Evolutionary conservation across 2,888 invertebrate species (phyloP).

Genomic region (Perizoma affinitatum): DNA sequence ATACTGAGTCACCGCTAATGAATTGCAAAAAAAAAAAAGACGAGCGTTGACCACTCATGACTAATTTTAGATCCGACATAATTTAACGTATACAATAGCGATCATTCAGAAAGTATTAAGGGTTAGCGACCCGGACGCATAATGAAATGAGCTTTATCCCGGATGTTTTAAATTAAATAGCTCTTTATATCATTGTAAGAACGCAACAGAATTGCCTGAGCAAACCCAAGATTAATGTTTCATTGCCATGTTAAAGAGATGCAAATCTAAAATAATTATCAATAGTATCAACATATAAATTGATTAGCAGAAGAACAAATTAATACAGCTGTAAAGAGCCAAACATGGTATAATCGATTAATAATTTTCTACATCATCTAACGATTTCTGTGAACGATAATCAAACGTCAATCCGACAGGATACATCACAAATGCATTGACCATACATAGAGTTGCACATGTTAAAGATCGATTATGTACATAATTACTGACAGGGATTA

Average conservation of each 20-base stretch:
- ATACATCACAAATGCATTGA: constrained; percentile 46
- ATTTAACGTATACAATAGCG: constrained; percentile 35
- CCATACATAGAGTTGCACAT: constrained; percentile 51
- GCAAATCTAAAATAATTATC: constrained; percentile 28
- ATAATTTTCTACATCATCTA: constrained; percentile 37
- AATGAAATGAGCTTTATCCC: constrained; percentile 46
- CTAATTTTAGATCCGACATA: constrained; percentile 41
- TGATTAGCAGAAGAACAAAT: constrained; percentile 29
- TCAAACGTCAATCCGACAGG: constrained; percentile 42
- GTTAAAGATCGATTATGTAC: constrained; percentile 33
- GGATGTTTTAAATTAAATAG: constrained; percentile 38
- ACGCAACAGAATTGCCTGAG: constrained; percentile 29
- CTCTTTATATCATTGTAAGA: constrained; percentile 37
- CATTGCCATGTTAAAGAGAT: constrained; percentile 32
- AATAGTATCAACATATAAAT: constrained; percentile 42
- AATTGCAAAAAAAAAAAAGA: constrained; percentile 33
- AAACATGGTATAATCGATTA: constrained; percentile 28
- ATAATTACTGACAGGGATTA: constrained; percentile 26
- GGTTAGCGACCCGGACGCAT: constrained; percentile 58
- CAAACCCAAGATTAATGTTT: constrained; percentile 29
- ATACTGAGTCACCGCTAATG: constrained; percentile 46
- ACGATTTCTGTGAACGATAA: constrained; percentile 54
- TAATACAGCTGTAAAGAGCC: constrained; percentile 25
- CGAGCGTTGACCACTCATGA: constrained; percentile 34
- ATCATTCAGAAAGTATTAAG: constrained; percentile 39